Evolutionary conservation across 2,797 vertebrate species (phyloP), one percentile per base, ranked within the genome.

Genomic region (Corythornis leucogaster): DNA sequence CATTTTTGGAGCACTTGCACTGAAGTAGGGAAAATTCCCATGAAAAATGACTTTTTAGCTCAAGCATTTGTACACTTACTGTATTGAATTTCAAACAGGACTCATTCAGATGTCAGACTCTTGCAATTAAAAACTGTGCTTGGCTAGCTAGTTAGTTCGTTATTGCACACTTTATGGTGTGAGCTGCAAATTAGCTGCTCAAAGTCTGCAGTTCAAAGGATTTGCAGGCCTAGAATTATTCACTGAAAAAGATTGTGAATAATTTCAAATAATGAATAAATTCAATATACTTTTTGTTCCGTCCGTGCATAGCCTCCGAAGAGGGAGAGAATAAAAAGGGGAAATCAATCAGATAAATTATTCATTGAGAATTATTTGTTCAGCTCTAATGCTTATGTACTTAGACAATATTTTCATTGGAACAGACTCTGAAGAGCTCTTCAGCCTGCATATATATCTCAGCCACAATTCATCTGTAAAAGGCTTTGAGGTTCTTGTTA

Each of bases 371-470:
- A 96, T 96, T 96, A 96, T 96, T 96, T 96, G 96, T 96, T 96
- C 96, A 94, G 94, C 93, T 96, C 94, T 95, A 94, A 96, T 92
- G 95, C 93, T 94, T 96, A 94, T 94, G 93, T 94, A 94, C 96
- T 95, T 95, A 96, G 86, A 96, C 96, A 96, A 96, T 96, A 96
- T 96, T 96, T 96, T 96, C 96, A 94, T 94, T 96, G 96, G 93
- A 95, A 93, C 94, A 87, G 95, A 89, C 75, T 80, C 94, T 96
- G 96, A 96, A 96, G 95, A 85, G 96, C 96, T 94, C 95, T 96
- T 96, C 94, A 96, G 69, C 28, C 90, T 95, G 93, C 93, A 94
- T 96, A 94, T 87, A 92, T 87, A 92, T 94, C 92, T 95, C 76
- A 73, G 81, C 62, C 71, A 85, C 81, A 85, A 90, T 95, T 93